Conservation (phyloP, 64 coral and sea anemone species). For the Anthopleura sola region DNA sequence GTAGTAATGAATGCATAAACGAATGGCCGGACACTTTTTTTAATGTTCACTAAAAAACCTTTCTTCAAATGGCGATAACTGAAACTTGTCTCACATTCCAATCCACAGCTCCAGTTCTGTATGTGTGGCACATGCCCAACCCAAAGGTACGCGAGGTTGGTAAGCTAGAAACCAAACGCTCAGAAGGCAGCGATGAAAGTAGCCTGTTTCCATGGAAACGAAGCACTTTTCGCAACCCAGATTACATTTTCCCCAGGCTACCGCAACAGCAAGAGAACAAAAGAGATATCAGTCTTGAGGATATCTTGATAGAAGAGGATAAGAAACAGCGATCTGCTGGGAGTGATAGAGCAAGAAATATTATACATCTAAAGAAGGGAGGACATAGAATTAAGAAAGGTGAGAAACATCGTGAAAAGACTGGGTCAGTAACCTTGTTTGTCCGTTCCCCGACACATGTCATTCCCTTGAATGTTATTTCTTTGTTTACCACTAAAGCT, state of each 20-base stretch:
- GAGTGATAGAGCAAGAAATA: background rate
- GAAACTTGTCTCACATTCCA: background rate
- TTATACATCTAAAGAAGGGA: background rate
- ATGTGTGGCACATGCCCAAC: conserved; percentile 36
- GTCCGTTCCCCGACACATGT: too few species aligned
- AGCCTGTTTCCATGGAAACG: background rate
- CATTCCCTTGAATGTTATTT: too few species aligned
- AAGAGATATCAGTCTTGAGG: conserved; percentile 51
- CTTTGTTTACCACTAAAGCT: too few species aligned
- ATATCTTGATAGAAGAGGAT: conserved; percentile 29
- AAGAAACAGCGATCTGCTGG: conserved; percentile 8
- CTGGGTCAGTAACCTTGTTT: too few species aligned
- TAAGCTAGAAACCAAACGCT: conserved; percentile 21
- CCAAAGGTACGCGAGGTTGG: conserved; percentile 35
- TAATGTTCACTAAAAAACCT: too few species aligned
- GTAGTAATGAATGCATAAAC: too few species aligned
- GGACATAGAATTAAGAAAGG: background rate
- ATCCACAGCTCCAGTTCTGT: conserved; percentile 47
- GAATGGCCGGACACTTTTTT: too few species aligned
- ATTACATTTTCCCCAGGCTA: background rate
- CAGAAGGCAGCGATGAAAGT: conserved; percentile 23
- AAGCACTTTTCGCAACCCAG: background rate
- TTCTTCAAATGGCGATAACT: too few species aligned
- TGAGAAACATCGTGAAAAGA: background rate
- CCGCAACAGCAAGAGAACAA: conserved; percentile 41